Conservation (phyloP, 2,797 vertebrate genomes). For the Channa striata region DNA sequence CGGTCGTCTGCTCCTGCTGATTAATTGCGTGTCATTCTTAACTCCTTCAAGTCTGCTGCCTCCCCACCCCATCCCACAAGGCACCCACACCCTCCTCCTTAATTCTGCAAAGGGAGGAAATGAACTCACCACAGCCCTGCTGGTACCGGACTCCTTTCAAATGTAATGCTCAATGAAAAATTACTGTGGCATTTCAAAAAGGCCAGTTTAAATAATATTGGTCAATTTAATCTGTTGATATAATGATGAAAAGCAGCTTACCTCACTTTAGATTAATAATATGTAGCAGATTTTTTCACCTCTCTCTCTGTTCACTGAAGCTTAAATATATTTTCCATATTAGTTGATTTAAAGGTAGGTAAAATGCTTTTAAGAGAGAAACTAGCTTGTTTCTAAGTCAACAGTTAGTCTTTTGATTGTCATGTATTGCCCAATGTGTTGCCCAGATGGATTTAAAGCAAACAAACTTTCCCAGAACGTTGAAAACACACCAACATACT, state of each 20-base stretch:
- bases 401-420: too few species aligned
- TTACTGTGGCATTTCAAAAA: constrained; percentile 55
- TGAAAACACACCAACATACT: too few species aligned
- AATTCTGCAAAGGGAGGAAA: constrained; percentile 67
- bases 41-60: constrained; percentile 85
- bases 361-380: neutral
- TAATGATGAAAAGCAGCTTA: constrained; percentile 27
- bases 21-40: constrained; percentile 88
- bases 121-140: constrained; percentile 69
- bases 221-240: constrained; percentile 25
- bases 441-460: too few species aligned
- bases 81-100: constrained; percentile 50
- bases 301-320: neutral
- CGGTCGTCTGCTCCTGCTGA: constrained; percentile 79
- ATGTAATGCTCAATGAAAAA: constrained; percentile 61
- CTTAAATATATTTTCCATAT: neutral
- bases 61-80: constrained; percentile 65
- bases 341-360: neutral
- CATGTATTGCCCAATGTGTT: too few species aligned
- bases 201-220: constrained; percentile 39
- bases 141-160: constrained; percentile 62
- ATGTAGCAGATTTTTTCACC: constrained; percentile 1
- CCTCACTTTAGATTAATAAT: constrained; percentile 15
- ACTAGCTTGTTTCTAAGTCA: too few species aligned
- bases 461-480: too few species aligned